A percentile compares a stretch with the other conserved stretches of the same genome.
Conservation (phyloP, 2,113 vertebrate species). For the Holacanthus passer region DNA sequence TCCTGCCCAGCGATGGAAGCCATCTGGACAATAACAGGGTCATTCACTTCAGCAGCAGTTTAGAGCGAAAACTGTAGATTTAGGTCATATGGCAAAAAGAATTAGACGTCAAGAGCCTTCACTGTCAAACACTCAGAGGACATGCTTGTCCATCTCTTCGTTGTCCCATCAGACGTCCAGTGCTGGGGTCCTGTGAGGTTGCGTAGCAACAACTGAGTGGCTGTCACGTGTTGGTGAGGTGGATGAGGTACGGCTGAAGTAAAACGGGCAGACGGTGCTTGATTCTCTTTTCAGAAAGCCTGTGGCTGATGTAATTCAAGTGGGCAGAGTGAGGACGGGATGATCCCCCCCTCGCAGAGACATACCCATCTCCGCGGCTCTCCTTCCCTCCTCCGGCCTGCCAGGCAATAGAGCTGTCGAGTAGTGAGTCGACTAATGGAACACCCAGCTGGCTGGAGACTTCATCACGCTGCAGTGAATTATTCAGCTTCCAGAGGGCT, state of each 20-base stretch:
- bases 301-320: slow-evolving; percentile 78
- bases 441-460: slow-evolving; percentile 79
- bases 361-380: slow-evolving; percentile 49
- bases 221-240: slow-evolving; percentile 56
- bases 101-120: slow-evolving; percentile 34
- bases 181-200: slow-evolving; percentile 43
- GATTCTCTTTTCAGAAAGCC: slow-evolving; percentile 61
- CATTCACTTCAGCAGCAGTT: slow-evolving; percentile 32
- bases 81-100: slow-evolving; percentile 49
- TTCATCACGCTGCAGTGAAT: slow-evolving; percentile 83
- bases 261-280: slow-evolving; percentile 57
- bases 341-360: slow-evolving; percentile 47
- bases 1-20: slow-evolving; percentile 27
- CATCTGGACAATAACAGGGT: slow-evolving; percentile 49
- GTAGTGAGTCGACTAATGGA: slow-evolving; percentile 77
- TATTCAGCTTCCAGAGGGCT: slow-evolving; percentile 82
- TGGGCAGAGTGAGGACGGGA: slow-evolving; percentile 75
- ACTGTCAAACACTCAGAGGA: slow-evolving; percentile 28
- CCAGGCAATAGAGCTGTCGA: slow-evolving; percentile 70
- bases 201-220: slow-evolving; percentile 31
- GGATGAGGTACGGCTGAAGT: slow-evolving; percentile 37
- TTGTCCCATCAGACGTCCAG: slow-evolving; percentile 20
- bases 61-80: slow-evolving; percentile 39
- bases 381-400: slow-evolving; percentile 48
- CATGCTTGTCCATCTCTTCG: background rate